Conservation (phyloP, 2,888 invertebrate species). For the Lamellibrachia columna region DNA sequence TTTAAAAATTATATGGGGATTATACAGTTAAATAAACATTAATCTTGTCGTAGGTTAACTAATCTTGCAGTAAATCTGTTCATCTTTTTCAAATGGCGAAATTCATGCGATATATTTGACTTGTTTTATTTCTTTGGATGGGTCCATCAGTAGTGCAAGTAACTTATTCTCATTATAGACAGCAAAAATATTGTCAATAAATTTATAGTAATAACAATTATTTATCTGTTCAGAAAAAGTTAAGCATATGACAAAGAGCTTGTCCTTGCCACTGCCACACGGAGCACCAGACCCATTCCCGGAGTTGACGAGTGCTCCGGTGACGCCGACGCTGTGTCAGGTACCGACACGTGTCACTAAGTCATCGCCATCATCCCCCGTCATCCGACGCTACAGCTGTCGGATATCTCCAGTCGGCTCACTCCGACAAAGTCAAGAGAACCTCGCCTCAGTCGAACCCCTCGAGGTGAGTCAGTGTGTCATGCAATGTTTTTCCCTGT, state of each 20-base stretch:
- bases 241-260: conserved; percentile 16
- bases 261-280: conserved; percentile 19
- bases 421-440: neutral
- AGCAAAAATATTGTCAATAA: neutral
- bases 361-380: neutral
- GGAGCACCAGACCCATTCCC: conserved; percentile 24
- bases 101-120: neutral
- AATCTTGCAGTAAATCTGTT: neutral
- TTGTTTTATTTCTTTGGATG: no score
- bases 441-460: neutral
- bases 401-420: neutral
- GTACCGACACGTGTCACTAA: neutral
- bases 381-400: neutral
- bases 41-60: neutral
- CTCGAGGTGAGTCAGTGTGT: neutral
- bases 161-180: no score
- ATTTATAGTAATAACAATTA: neutral
- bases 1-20: no score
- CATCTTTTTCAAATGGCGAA: neutral
- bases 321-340: neutral
- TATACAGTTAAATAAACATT: no score
- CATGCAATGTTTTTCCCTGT: neutral
- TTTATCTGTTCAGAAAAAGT: neutral
- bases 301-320: conserved; percentile 20
- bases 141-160: no score